Conservation (phyloP, 1,140 invertebrate species). For the Cylas formicarius region DNA sequence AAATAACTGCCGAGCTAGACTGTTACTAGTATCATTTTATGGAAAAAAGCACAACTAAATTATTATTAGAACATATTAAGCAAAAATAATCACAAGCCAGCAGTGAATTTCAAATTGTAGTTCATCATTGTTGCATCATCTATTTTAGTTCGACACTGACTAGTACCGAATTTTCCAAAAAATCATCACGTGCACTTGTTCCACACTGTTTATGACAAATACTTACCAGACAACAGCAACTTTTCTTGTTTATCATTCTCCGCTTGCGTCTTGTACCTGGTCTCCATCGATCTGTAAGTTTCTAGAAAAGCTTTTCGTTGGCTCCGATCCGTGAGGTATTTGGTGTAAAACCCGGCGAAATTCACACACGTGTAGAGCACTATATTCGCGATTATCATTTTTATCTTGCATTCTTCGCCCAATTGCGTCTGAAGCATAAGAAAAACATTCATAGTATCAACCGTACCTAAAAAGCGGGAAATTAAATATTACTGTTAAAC, state of each 20-base stretch:
- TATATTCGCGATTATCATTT: conserved; percentile 66
- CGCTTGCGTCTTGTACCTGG: conserved; percentile 83
- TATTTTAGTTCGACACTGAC: not conserved
- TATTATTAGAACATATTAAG: no score
- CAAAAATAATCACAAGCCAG: no score
- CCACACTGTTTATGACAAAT: not conserved
- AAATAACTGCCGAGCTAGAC: no score
- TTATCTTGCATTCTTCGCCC: conserved; percentile 48
- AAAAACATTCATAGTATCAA: no score
- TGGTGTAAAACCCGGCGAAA: conserved; percentile 92
- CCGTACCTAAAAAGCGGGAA: no score
- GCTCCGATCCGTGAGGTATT: conserved; percentile 90
- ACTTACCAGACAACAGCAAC: conserved; percentile 70
- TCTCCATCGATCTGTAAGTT: conserved; percentile 90
- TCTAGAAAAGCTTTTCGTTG: conserved; percentile 94
- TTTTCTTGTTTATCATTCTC: conserved; percentile 95
- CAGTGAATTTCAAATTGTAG: conserved; percentile 1
- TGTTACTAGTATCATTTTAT: no score
- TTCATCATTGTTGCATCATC: not conserved
- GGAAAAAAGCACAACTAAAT: no score
- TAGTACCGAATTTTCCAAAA: conserved; percentile 7
- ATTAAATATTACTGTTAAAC: no score
- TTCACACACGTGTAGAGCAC: conserved; percentile 83
- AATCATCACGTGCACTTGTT: conserved; percentile 3
- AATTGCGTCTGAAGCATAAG: no score